Base-by-base conservation (phyloP, 2,113 vertebrate species). In the Gasterosteus aculeatus region DNA sequence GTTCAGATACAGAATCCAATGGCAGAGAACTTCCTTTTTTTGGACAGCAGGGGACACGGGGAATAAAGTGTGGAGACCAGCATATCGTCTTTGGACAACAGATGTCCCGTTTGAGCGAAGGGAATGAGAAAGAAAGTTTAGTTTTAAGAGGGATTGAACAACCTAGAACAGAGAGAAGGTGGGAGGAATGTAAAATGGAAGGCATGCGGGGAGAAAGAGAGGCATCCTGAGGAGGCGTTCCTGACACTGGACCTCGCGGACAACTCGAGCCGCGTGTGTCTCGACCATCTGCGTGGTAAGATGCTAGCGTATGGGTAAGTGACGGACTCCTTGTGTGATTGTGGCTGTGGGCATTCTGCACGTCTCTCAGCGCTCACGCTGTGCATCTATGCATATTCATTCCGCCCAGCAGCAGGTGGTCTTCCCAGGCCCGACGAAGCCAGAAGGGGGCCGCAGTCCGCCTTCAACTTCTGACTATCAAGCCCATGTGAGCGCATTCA, bases 331-430 rank as follows among this genome's bases (percentile, higher is more conserved):
- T 64, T 26, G 42, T 39, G 67, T 54, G 82, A 78, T 62, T 60
- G 64, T 51, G 65, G 57, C 64, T 41, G 15, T 44, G 66, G 71
- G 60, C 42, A 57, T 61, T 67, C 61, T 72, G 67, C 29, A 56
- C 47, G 26, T 69, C 61, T 38, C 42, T 59, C 60, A 54, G 39
- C 14, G 72, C 64, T 22, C 38, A 76, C 10, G 80, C 80, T 82
- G 81, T 3, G 79, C 60, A 51, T 83, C 78, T 67, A 92, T 90
- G 67, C 84, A 91, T 91, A 93, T 91, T 91, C 78, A 92, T 91
- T 63, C 70, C 18, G 59, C 7, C 12, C 39, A 65, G 75, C 89
- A 4, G 75, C 84, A 88, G 85, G 87, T 85, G 83, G 85, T 77
- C 84, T 60, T 81, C 57, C 38, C n/a, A 63, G 54, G 67, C 62